Base-by-base conservation (phyloP, 2,797 vertebrate genomes). In the Spondyliosoma cantharus region DNA sequence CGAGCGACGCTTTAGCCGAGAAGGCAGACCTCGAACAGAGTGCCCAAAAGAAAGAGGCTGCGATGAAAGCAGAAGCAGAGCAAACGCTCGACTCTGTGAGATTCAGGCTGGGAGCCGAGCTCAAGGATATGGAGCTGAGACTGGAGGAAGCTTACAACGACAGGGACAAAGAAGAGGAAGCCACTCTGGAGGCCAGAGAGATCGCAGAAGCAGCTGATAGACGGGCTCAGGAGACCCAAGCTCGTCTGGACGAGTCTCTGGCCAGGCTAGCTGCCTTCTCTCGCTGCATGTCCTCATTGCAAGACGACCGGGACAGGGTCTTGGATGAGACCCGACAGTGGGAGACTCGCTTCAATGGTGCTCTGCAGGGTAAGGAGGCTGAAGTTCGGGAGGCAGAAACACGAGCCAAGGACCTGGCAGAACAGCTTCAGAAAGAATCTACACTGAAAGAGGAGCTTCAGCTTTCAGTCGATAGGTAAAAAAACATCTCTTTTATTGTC, bases 271-370 rank as follows among this genome's bases (percentile, higher is more conserved):
- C 96, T 0, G 97, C 98, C 76, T 99, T 99, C 91, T 97, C 96
- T 0, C 96, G 95, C 71, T 98, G 97, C 88, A 99, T 99, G 98
- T 98, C 97, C 22, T 99, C 98, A 5, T 95, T 99, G 77, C 98
- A 99, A 81, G 96, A 99, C 7, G 98, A 99, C 90, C 93, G 98
- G 15, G 98, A 99, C 84, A 92, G 98, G 29, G 96, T 99, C 68
- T 84, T 99, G 80, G 97, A 97, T 5, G 96, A 99, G 89, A 94
- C 97, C 59, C 95, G 95, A 78, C 96, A 96, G 12, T 99, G 98
- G 98, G 98, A 98, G 92, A 95, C 71, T 56, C 97, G 96, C 71
- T 99, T 98, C 76, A 94, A 95, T 17, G 92, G 95, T 52, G 89
- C 96, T 15, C 95, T 99, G 86, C 96, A 96, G 87, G 95, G 94